Evolutionary conservation across 1,140 invertebrate species (phyloP).

Genomic region (Papilio aristodemus): DNA sequence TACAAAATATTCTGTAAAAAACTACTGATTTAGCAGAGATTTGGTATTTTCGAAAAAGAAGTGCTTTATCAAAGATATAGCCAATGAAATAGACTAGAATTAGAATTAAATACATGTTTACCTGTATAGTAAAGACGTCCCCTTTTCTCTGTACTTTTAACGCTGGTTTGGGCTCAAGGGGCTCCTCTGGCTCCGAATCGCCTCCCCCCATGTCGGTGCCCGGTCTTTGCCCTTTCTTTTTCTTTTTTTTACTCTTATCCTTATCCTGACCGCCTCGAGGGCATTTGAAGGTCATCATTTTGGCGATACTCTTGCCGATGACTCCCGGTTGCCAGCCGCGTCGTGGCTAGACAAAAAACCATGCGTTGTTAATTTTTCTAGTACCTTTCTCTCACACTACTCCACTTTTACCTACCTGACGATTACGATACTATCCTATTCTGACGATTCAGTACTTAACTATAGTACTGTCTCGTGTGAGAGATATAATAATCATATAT

Average conservation of each 20-base stretch:
- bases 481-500: too few relatives aligned
- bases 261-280: slow-evolving; percentile 60
- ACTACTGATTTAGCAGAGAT: too few relatives aligned
- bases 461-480: too few relatives aligned
- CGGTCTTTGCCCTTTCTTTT: slow-evolving; percentile 58
- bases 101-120: slow-evolving; percentile 37
- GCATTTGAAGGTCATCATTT: slow-evolving; percentile 75
- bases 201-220: slow-evolving; percentile 58
- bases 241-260: slow-evolving; percentile 70
- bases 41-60: too few relatives aligned
- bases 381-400: too few relatives aligned
- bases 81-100: too few relatives aligned
- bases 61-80: too few relatives aligned
- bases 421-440: too few relatives aligned
- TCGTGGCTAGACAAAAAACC: slow-evolving; percentile 59
- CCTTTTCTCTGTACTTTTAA: slow-evolving; percentile 81
- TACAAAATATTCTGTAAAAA: too few relatives aligned
- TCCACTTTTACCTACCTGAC: too few relatives aligned
- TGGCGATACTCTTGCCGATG: slow-evolving; percentile 77
- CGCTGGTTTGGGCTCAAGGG: slow-evolving; percentile 76
- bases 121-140: slow-evolving; percentile 80
- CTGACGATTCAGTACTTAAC: too few relatives aligned
- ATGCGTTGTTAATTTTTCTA: too few relatives aligned
- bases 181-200: slow-evolving; percentile 69
- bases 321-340: slow-evolving; percentile 81